Percentiles rank a stretch among this genome's conserved stretches.
These are phyloP conservation scores for Caenorhabditis imperialis DNA, from an alignment of 2,888 invertebrate species.

Conservation along the genomic window DNA sequence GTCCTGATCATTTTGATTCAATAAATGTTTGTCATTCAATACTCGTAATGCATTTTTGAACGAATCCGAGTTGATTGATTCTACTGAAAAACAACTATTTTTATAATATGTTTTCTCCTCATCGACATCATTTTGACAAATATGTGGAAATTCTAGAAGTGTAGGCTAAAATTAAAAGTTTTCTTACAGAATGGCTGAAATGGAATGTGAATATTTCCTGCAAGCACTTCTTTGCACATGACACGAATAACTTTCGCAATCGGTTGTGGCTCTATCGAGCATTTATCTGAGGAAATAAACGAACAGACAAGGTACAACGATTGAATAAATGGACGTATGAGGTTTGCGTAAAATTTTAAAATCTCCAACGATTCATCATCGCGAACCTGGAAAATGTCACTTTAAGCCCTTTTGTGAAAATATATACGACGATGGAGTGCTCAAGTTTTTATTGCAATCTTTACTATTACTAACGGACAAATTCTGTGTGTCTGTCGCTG, in stretches of 20 bases:
- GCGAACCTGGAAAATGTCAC: conserved; percentile 33
- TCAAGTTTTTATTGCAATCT: no score
- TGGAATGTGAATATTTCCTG: neutral
- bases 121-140: no score
- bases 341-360: conserved; percentile 68
- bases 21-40: conserved; percentile 62
- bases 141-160: no score
- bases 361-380: conserved; percentile 24
- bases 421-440: no score
- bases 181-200: neutral
- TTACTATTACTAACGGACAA: no score
- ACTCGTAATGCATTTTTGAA: conserved; percentile 70
- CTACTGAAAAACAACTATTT: conserved; percentile 69
- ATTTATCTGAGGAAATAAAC: conserved; percentile 17
- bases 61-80: conserved; percentile 74
- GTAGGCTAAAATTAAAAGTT: no score
- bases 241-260: neutral
- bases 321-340: conserved; percentile 71
- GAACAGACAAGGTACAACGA: conserved; percentile 61
- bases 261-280: no score
- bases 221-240: neutral
- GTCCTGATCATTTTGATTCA: no score
- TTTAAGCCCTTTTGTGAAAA: neutral
- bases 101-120: no score
- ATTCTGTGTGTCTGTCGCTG: no score